Evolutionary conservation across 2,888 invertebrate genomes (phyloP).

Genomic region (Antitype chi): DNA sequence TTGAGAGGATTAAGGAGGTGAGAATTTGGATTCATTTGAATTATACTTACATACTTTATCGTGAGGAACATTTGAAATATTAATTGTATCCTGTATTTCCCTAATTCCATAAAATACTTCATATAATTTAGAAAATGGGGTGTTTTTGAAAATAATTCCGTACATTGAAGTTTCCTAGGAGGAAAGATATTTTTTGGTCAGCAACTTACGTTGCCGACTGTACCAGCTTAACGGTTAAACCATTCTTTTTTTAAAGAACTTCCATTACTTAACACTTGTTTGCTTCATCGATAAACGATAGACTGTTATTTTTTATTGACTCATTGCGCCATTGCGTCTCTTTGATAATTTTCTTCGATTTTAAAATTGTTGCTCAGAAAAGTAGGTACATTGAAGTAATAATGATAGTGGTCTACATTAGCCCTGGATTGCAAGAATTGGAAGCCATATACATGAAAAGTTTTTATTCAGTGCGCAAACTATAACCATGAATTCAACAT

Average conservation of each 20-base stretch:
- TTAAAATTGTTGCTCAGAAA: background rate
- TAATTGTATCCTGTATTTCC: background rate
- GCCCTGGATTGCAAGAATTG: too few relatives aligned
- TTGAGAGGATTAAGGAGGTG: slow-evolving; percentile 94
- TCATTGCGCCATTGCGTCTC: background rate
- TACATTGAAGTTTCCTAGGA: background rate
- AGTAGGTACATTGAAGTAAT: too few relatives aligned
- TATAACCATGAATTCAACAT: too few relatives aligned
- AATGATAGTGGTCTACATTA: too few relatives aligned
- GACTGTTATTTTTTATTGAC: background rate
- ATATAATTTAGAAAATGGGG: background rate
- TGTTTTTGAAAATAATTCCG: background rate
- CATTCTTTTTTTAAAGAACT: background rate
- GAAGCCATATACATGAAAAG: too few relatives aligned
- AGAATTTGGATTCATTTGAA: slow-evolving; percentile 12
- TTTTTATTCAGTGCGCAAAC: too few relatives aligned
- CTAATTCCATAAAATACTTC: too few relatives aligned
- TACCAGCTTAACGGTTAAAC: slow-evolving; percentile 3
- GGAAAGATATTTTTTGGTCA: background rate
- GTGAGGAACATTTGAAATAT: background rate
- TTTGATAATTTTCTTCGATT: background rate
- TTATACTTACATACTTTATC: background rate
- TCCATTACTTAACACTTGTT: slow-evolving; percentile 3
- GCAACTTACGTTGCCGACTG: background rate
- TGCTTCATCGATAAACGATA: background rate